These are phyloP conservation scores for Lophius americanus DNA, from an alignment of 2,797 vertebrate species.

Conservation along the genomic window DNA sequence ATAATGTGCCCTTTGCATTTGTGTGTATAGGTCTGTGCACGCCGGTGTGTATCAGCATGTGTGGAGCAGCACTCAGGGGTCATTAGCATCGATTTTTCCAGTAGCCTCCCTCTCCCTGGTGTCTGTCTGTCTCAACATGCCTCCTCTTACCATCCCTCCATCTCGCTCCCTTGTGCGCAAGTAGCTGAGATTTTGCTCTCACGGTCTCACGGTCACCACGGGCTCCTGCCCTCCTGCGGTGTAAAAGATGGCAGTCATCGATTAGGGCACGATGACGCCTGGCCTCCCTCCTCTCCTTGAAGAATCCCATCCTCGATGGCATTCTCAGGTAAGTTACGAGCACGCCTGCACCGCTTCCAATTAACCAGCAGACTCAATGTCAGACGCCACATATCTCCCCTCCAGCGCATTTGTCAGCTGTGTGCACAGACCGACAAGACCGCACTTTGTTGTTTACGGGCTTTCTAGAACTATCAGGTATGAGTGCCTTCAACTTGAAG, in stretches of 20 bases:
- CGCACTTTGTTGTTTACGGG: constrained; percentile 6
- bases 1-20: constrained; percentile 42
- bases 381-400: constrained; percentile 15
- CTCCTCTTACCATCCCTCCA: background rate
- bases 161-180: constrained; percentile 51
- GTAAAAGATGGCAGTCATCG: constrained; percentile 71
- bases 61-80: constrained; percentile 56
- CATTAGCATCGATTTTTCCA: constrained; percentile 74
- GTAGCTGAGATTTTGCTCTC: constrained; percentile 69
- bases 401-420: constrained; percentile 30
- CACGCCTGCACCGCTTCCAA: constrained; percentile 50
- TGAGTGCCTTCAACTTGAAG: background rate
- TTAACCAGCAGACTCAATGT: constrained; percentile 53
- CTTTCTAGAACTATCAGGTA: constrained; percentile 18
- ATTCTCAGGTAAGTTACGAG: constrained; percentile 73
- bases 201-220: constrained; percentile 46
- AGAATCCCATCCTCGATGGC: constrained; percentile 69
- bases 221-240: constrained; percentile 46
- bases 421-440: constrained; percentile 3
- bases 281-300: constrained; percentile 23
- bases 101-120: constrained; percentile 41
- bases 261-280: constrained; percentile 57
- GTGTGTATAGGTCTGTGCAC: constrained; percentile 34
- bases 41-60: constrained; percentile 28
- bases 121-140: constrained; percentile 27